Evolutionary conservation across 2,888 invertebrate genomes (phyloP).

Genomic region (Crioceris asparagi): DNA sequence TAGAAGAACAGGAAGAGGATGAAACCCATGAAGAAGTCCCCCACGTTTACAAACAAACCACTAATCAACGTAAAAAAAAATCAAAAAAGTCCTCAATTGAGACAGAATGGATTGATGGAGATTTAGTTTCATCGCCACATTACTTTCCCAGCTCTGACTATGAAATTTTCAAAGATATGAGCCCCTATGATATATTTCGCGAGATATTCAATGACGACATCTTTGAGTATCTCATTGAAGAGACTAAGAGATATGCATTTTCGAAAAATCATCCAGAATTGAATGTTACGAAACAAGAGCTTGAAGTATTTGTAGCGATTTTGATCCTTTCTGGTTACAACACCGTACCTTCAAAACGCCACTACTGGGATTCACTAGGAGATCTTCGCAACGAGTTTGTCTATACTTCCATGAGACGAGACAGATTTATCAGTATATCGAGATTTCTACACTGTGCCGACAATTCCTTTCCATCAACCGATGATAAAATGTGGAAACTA

Average conservation of each 20-base stretch:
- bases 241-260: slow-evolving; percentile 8
- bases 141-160: slow-evolving; percentile 1
- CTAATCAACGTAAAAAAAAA: background rate
- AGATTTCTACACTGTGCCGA: slow-evolving; percentile 11
- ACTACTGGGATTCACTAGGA: slow-evolving; percentile 8
- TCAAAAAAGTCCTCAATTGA: too few species aligned
- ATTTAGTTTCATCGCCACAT: too few species aligned
- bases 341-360: slow-evolving; percentile 2
- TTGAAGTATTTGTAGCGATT: slow-evolving; percentile 11
- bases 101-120: too few species aligned
- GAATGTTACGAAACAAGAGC: slow-evolving; percentile 7
- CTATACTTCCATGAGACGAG: slow-evolving; percentile 12
- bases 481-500: slow-evolving; percentile 7
- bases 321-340: slow-evolving; percentile 4
- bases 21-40: slow-evolving; percentile 1
- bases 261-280: slow-evolving; percentile 9
- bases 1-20: too few species aligned
- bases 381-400: slow-evolving; percentile 10
- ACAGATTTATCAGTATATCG: slow-evolving; percentile 9
- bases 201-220: slow-evolving; percentile 7
- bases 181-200: background rate
- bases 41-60: too few species aligned
- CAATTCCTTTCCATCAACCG: slow-evolving; percentile 4
- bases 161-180: background rate
- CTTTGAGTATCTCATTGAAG: slow-evolving; percentile 4